Base-by-base conservation (phyloP, 2,797 vertebrate genomes). In the Nothura maculosa region DNA sequence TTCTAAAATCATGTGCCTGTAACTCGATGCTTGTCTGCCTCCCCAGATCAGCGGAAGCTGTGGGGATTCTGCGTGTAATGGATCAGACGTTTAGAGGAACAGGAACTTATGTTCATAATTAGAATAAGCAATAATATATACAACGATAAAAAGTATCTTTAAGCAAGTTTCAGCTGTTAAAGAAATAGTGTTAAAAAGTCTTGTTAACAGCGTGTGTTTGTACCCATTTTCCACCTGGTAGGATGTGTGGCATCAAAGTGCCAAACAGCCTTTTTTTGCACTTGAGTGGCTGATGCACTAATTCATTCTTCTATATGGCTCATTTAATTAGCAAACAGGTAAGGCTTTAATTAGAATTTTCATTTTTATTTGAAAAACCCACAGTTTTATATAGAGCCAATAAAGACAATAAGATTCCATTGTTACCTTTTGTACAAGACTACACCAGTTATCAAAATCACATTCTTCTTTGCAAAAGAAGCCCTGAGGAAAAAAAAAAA, bases 391-490 rank as follows among this genome's bases (percentile, higher is more conserved):
- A 28, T 0, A 15, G 38, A 48, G 25, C 10, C 64, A 62, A 89
- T 38, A 30, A 45, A 85, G 32, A 75, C 0, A 64, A 52, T 5
- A 19, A 30, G 18, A 63, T 75, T 28, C 66, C 12, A 79, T 16
- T 9, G 30, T 94, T 98, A 99, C 98, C 98, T 98, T 98, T 93
- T 98, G 98, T 93, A 99, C 98, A 81, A 98, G 97, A 91, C 93
- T 96, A 94, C 98, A 99, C 98, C 98, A 99, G 93, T 95, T 97
- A 96, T 99, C 98, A 97, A 99, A 99, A 93, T 99, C 98, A 86
- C 98, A 98, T 96, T 99, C 98, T 96, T 98, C 98, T 97, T 98
- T 98, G 97, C 98, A 99, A 96, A 99, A 99, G 96, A 99, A 99
- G 70, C 98, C 98, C 98, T 99, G 87, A 81, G 58, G 68, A 67